These are phyloP conservation scores for Mus caroli DNA, from an alignment of 2,797 vertebrate genomes.

Conservation along the genomic window DNA sequence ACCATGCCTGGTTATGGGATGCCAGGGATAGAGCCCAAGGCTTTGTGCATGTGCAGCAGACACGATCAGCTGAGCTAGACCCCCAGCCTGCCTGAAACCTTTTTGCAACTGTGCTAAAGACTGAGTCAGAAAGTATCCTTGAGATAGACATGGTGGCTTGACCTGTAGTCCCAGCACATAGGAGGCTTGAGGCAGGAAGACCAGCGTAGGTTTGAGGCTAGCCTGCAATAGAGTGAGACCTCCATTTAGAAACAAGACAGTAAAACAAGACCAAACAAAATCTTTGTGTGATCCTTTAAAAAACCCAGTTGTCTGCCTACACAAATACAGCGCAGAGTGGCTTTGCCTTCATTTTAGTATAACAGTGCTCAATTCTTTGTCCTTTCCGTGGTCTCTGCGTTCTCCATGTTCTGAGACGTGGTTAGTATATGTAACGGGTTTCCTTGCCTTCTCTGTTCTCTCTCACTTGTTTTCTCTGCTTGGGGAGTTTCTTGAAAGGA, in stretches of 20 bases:
- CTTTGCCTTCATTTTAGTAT: conserved; percentile 12
- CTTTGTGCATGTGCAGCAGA: not conserved
- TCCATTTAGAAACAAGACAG: not conserved
- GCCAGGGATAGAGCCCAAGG: not conserved
- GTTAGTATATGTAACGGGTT: not conserved
- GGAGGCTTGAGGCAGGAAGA: not conserved
- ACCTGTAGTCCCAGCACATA: not conserved
- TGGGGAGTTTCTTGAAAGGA: conserved; percentile 71
- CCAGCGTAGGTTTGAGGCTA: not conserved
- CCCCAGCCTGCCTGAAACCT: not conserved
- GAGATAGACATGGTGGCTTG: not conserved
- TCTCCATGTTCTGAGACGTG: not conserved
- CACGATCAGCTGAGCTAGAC: not conserved
- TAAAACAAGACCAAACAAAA: not conserved
- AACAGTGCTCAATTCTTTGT: not conserved
- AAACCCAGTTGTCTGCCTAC: not conserved
- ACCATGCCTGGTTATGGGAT: not conserved
- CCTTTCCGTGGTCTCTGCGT: not conserved
- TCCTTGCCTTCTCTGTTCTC: not conserved
- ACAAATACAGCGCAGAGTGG: not conserved
- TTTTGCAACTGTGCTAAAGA: conserved; percentile 1
- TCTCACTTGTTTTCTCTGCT: not conserved
- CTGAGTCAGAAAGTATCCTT: not conserved
- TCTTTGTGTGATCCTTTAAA: not conserved
- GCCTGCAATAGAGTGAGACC: not conserved